A percentile compares a stretch with the other conserved stretches of the same genome.
Evolutionary conservation across 2,888 invertebrate species (phyloP).

Genomic region (Cheiracanthium punctorium): DNA sequence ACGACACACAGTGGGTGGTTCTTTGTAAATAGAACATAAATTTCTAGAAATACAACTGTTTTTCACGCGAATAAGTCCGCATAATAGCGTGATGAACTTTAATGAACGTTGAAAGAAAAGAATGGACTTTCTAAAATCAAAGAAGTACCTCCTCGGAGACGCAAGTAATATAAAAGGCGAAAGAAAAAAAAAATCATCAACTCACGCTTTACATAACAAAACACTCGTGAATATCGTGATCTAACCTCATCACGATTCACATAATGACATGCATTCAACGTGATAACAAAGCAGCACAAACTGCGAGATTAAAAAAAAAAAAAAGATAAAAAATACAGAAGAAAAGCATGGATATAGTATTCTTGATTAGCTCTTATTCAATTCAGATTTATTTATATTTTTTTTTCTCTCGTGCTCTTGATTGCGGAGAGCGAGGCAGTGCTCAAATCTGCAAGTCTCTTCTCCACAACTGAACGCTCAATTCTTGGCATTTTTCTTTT

Average conservation of each 20-base stretch:
- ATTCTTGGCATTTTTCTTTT: conserved; percentile 7
- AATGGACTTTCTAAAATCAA: background rate
- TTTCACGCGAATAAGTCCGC: background rate
- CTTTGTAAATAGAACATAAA: background rate
- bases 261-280: conserved; percentile 25
- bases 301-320: background rate
- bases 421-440: background rate
- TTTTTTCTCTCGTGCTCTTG: conserved; percentile 2
- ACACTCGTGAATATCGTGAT: conserved; percentile 25
- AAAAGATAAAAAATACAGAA: background rate
- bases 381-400: too few relatives aligned
- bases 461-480: background rate
- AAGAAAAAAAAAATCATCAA: background rate
- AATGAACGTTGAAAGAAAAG: background rate
- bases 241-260: conserved; percentile 12
- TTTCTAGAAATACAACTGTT: too few relatives aligned
- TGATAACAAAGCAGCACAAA: conserved; percentile 11
- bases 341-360: conserved; percentile 7
- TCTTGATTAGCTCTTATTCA: conserved; percentile 34
- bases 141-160: background rate
- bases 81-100: background rate
- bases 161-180: background rate
- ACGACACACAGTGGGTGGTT: too few relatives aligned
- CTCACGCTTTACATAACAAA: conserved; percentile 19
- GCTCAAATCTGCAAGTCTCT: background rate